A percentile compares a stretch with the other conserved stretches of the same genome.
Conservation (phyloP, 2,797 vertebrate genomes). For the Notamacropus eugenii region DNA sequence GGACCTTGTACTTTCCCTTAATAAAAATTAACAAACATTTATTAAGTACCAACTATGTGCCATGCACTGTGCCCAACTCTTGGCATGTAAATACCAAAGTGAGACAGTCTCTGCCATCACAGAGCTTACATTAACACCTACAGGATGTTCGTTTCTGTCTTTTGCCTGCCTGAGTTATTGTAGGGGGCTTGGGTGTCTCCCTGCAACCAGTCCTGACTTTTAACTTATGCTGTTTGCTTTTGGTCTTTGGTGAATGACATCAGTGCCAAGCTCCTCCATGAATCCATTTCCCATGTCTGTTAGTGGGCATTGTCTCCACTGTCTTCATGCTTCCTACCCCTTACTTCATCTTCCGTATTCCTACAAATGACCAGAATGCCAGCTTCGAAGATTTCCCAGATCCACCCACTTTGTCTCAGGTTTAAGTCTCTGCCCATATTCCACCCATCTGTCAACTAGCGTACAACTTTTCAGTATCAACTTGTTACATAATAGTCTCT, state of each 20-base stretch:
- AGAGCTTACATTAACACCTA: neutral
- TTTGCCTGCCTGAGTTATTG: neutral
- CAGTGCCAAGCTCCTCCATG: neutral
- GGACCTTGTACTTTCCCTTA: neutral
- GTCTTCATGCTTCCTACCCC: neutral
- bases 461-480: neutral
- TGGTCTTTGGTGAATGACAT: neutral
- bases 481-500: conserved; percentile 5
- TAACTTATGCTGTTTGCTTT: neutral
- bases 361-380: neutral
- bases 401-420: neutral
- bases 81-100: neutral
- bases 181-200: neutral
- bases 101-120: neutral
- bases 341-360: neutral
- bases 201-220: neutral
- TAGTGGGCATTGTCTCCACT: neutral
- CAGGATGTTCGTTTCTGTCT: neutral
- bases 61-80: neutral
- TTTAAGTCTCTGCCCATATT: neutral
- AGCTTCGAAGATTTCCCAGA: neutral
- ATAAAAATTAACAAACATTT: neutral
- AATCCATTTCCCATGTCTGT: neutral
- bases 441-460: neutral
- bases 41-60: neutral